Evolutionary conservation across 1,140 invertebrate species (phyloP).

Genomic region (Vanessa atalanta): DNA sequence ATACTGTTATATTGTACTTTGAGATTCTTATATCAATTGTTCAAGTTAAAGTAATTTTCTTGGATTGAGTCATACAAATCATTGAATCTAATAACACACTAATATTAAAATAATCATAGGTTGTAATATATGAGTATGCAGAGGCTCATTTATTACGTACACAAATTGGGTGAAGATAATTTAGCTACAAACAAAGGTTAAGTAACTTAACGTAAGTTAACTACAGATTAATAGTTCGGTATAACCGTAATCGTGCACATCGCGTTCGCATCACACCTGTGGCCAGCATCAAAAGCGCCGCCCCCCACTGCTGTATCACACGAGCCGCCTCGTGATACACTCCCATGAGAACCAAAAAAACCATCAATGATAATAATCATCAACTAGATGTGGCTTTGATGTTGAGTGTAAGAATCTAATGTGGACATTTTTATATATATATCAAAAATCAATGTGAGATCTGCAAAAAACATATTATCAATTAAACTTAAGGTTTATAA

Average conservation of each 20-base stretch:
- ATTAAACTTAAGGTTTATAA: no score
- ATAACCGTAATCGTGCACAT: conserved; percentile 23
- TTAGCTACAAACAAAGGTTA: background rate
- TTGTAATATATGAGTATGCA: no score
- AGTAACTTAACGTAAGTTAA: background rate
- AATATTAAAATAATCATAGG: no score
- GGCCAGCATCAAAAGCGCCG: conserved; percentile 60
- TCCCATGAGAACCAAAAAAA: conserved; percentile 69
- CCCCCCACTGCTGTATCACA: conserved; percentile 52
- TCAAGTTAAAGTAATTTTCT: no score
- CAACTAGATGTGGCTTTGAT: conserved; percentile 41
- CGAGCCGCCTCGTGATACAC: conserved; percentile 62
- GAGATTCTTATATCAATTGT: no score
- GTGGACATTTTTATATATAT: no score
- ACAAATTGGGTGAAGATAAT: background rate
- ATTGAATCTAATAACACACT: no score
- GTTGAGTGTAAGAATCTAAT: background rate
- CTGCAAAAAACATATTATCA: no score
- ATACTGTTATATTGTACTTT: no score
- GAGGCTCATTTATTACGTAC: no score
- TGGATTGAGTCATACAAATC: no score
- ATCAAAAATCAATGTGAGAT: no score
- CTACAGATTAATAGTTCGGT: conserved; percentile 1
- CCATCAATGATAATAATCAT: conserved; percentile 17
- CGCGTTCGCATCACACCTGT: conserved; percentile 66